Evolutionary conservation across 2,888 invertebrate genomes (phyloP), one percentile per base, ranked within the genome.

Genomic region (Teinopalpus imperialis): DNA sequence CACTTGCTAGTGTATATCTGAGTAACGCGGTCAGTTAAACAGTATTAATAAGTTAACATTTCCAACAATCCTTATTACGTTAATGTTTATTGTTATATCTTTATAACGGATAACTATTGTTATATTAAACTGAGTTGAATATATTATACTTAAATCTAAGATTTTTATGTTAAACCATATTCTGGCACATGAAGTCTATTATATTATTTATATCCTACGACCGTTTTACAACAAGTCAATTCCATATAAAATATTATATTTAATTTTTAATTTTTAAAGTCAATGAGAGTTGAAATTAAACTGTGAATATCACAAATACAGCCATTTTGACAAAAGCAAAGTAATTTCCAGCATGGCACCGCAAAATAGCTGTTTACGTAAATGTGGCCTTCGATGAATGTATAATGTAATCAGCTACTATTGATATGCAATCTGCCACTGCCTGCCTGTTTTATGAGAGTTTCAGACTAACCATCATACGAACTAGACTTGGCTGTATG

Each of bases 321-420:
- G 35, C 48, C 59, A 16, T 41, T 57, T 56, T 53, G 55, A 51
- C 53, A 49, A 48, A 57, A 57, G 45, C 40, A 37, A 45, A 54
- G 52, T 49, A 54, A 71, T 70, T 74, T 70, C 63, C 57, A 56
- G 57, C 36, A 42, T 34, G 41, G 37, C 55, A 63, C 66, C 65
- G 74, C 71, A 74, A 75, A 76, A 74, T 77, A 72, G 69, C 69
- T 74, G 70, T 77, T 76, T 74, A 71, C 76, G 69, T 73, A 76
- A 81, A 81, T 78, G 75, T 72, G 66, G 63, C 66, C 73, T 66
- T 69, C 74, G 72, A 76, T 83, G 82, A 85, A 83, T 82, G 68
- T 73, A 72, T 82, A 82, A 83, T 82, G 81, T 74, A 82, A 83
- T 85, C 74, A 80, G 66, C 52, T 59, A 58, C 69, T 66, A 66